These are phyloP conservation scores for Mesoclemmys tuberculata DNA, from an alignment of 2,113 vertebrate genomes.

Conservation along the genomic window DNA sequence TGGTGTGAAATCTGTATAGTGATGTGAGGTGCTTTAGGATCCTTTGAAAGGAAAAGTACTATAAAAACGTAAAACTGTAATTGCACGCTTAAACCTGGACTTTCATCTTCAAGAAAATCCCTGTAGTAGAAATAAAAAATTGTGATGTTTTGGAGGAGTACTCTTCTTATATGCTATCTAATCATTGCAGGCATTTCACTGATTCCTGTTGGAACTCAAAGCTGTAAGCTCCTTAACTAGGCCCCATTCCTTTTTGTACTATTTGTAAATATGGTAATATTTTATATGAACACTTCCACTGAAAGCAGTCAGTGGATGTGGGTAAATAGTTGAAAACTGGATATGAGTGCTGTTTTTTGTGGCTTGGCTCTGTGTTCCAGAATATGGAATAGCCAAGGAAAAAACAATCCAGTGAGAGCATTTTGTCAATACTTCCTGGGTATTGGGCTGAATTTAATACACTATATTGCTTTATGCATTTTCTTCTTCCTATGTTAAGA, in stretches of 20 bases:
- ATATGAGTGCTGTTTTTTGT: neutral
- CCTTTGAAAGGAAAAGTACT: neutral
- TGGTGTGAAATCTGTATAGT: conserved; percentile 4
- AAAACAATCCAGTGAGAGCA: neutral
- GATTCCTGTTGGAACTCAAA: neutral
- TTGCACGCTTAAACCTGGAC: neutral
- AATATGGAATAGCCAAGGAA: neutral
- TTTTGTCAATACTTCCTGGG: neutral
- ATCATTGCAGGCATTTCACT: neutral
- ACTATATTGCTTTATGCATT: neutral
- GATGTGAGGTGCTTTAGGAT: conserved; percentile 22
- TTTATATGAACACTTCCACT: neutral
- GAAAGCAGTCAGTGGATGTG: neutral
- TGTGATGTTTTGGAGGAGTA: neutral
- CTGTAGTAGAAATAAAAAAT: conserved; percentile 28
- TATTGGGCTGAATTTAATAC: neutral
- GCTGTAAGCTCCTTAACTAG: neutral
- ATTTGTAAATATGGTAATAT: neutral
- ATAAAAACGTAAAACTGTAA: conserved; percentile 1
- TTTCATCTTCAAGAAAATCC: neutral
- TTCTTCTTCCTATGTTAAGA: neutral
- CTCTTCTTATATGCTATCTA: neutral
- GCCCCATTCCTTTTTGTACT: neutral
- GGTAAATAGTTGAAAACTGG: conserved; percentile 2
- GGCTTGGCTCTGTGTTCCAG: neutral